phyloP scores from a whole-genome alignment of 2,888 invertebrate genomes.

The Adineta ricciae region DNA sequence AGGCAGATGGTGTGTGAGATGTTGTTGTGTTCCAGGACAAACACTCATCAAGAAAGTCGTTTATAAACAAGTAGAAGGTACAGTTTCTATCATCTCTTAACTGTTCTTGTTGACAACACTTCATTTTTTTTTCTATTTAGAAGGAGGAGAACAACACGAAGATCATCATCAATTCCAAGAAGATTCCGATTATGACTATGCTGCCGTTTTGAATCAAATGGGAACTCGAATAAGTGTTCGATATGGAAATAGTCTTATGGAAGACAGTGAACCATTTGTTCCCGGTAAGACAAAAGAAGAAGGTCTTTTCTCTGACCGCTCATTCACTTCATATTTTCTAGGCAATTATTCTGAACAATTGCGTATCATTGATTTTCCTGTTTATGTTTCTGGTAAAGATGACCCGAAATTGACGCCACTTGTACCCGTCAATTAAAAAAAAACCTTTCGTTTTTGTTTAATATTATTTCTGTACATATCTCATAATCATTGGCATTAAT shows the following conservation, averaged over 20 bases:
- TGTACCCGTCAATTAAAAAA: not conserved
- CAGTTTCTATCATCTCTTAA: not conserved
- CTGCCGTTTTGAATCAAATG: not conserved
- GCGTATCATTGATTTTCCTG: constrained; percentile 32
- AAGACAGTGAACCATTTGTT: not conserved
- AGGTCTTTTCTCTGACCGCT: too few species aligned
- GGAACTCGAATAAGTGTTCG: not conserved
- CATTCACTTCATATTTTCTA: not conserved
- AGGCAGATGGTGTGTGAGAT: not conserved
- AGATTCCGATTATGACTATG: not conserved
- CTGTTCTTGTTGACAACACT: not conserved
- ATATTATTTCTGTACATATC: not conserved
- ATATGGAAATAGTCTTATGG: not conserved
- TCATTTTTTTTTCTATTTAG: not conserved
- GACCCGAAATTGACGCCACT: not conserved
- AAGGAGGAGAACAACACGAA: not conserved
- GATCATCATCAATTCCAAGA: not conserved
- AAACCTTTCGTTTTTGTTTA: not conserved
- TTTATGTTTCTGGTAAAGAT: constrained; percentile 25
- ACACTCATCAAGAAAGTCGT: not conserved
- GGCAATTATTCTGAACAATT: constrained; percentile 17
- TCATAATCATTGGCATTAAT: not conserved
- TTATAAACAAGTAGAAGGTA: not conserved
- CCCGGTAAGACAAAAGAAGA: not conserved
- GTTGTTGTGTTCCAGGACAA: not conserved